These are phyloP conservation scores for Netelia melanura DNA, from an alignment of 2,888 invertebrate genomes.

Conservation along the genomic window DNA sequence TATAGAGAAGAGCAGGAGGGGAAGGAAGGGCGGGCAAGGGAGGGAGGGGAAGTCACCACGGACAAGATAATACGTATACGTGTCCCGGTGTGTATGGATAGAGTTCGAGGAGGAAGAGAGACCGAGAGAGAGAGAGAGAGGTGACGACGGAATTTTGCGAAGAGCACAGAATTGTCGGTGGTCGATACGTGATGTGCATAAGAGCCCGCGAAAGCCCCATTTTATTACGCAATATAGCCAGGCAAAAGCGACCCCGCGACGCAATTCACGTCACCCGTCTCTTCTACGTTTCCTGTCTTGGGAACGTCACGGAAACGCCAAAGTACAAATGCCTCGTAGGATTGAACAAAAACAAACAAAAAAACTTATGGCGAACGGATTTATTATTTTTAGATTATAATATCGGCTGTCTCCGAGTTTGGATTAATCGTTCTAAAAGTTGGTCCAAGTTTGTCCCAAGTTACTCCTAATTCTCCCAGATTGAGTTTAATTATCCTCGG, in stretches of 20 bases:
- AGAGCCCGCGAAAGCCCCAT: constrained; percentile 24
- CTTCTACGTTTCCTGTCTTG: constrained; percentile 28
- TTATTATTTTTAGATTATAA: too few relatives aligned
- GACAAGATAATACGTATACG: neutral
- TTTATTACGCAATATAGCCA: constrained; percentile 43
- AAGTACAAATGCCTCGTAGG: too few relatives aligned
- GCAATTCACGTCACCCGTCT: constrained; percentile 42
- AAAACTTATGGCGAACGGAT: too few relatives aligned
- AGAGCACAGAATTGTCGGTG: constrained; percentile 52
- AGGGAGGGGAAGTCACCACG: neutral
- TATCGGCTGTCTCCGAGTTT: too few relatives aligned
- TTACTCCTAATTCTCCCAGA: too few relatives aligned
- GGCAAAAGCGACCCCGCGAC: constrained; percentile 38
- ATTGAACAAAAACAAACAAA: too few relatives aligned
- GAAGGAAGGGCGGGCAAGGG: neutral
- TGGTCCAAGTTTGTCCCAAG: too few relatives aligned
- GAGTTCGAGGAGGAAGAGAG: constrained; percentile 5
- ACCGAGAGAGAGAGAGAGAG: too few relatives aligned
- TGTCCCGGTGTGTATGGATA: neutral
- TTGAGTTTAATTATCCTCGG: too few relatives aligned
- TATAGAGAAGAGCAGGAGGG: constrained; percentile 31
- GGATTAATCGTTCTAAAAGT: too few relatives aligned
- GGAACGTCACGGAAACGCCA: too few relatives aligned
- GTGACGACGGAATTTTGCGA: constrained; percentile 51
- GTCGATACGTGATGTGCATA: constrained; percentile 62